Percentiles rank a stretch among this genome's conserved stretches.
These are phyloP conservation scores for Stenchaetothrips biformis DNA, from an alignment of 2,888 invertebrate genomes.

Conservation along the genomic window DNA sequence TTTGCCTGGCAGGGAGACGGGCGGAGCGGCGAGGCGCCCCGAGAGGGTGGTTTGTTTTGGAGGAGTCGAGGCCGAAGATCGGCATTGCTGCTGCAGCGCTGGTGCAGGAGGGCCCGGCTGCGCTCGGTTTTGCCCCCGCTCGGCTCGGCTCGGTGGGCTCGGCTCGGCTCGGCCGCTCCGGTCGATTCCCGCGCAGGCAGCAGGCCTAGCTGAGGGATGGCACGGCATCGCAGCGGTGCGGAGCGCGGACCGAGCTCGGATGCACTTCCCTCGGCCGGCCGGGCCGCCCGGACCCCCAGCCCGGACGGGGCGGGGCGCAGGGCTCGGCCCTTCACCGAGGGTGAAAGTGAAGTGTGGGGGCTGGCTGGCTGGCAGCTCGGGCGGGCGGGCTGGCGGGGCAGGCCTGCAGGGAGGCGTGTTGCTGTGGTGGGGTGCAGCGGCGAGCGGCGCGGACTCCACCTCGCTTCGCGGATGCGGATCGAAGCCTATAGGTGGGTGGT, in stretches of 20 bases:
- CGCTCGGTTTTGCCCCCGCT: not conserved
- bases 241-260: too few relatives aligned
- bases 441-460: not conserved
- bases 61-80: not conserved
- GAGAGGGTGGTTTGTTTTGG: not conserved
- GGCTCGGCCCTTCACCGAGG: not conserved
- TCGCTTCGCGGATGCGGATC: not conserved
- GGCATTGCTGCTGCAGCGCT: not conserved
- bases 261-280: too few relatives aligned
- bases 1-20: not conserved
- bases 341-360: not conserved
- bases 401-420: not conserved
- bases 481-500: not conserved
- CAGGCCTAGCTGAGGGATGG: too few relatives aligned
- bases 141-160: not conserved
- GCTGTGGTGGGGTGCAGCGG: not conserved
- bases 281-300: not conserved
- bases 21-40: not conserved
- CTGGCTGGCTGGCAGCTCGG: not conserved
- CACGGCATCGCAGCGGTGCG: too few relatives aligned
- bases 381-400: not conserved
- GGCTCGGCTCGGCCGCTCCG: not conserved
- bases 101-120: not conserved
- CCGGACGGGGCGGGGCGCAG: not conserved
- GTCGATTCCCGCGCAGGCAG: too few relatives aligned